Base-by-base conservation (phyloP, 2,113 vertebrate species). In the Heterotilapia buettikoferi region DNA sequence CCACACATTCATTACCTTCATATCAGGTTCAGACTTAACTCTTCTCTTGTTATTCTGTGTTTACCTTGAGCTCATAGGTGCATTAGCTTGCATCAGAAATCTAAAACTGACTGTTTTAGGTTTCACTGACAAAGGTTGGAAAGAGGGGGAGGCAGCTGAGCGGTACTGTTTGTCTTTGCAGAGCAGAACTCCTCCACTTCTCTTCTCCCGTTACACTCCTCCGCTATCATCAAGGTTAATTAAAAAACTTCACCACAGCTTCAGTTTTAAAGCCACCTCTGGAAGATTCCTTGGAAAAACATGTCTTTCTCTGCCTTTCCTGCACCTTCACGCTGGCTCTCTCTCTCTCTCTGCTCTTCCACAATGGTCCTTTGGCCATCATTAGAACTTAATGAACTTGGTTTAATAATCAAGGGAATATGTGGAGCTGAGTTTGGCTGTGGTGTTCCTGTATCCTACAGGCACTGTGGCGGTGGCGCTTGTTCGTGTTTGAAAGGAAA, bases 371-470 rank as follows among this genome's bases (percentile, higher is more conserved):
- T 94, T 91, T 81, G 86, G 93, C 90, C 92, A 94, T 91, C 88
- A 89, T 94, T 95, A 93, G 87, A 92, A 86, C 78, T 85, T 91
- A 91, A 93, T 90, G 89, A 95, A 92, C 92, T 92, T 53, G 8
- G 61, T 92, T 88, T 91, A 92, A 93, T 91, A 90, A 93, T 93
- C 84, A 63, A 61, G 91, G 85, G 84, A 92, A 89, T 93, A 85
- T 85, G 73, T 78, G 59, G 88, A 90, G 91, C 63, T 38, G 56
- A 71, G 88, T 82, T 79, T 7, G 12, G 76, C 80, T 19, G 87
- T 80, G 82, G 87, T 45, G 29, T 83, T 57, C 78, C 31, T 31
- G 16, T 93, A 8, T 88, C 91, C 93, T 89, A 13, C 43, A 86
- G 90, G 86, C 86, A 78, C 10, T 54, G 85, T 19, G 40, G n/a